These are phyloP conservation scores for Ormyrus labotus DNA, from an alignment of 2,888 invertebrate species.

Conservation along the genomic window DNA sequence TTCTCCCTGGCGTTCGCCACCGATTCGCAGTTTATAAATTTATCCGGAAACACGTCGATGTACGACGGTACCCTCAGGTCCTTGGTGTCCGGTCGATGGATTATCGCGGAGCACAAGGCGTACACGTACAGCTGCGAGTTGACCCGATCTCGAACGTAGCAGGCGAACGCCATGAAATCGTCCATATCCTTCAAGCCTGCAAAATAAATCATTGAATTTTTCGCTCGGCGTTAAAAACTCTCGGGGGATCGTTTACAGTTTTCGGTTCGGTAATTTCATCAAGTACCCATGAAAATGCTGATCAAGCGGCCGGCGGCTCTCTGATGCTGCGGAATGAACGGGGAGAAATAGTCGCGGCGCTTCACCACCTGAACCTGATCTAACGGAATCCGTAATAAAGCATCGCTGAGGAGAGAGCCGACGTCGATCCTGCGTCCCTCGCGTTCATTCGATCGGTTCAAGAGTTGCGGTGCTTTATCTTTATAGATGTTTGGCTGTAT, in stretches of 20 bases:
- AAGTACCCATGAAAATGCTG: constrained; percentile 81
- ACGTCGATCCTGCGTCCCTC: constrained; percentile 25
- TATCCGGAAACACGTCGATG: constrained; percentile 87
- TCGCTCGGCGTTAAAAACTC: neutral
- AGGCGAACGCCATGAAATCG: constrained; percentile 84
- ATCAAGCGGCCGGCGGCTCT: constrained; percentile 84
- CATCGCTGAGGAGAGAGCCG: neutral
- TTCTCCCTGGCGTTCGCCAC: constrained; percentile 84
- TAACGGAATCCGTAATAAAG: constrained; percentile 74
- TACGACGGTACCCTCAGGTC: constrained; percentile 84
- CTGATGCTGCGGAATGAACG: constrained; percentile 85
- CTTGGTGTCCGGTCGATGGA: constrained; percentile 85
- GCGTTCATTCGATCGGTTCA: constrained; percentile 78
- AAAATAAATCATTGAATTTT: too few relatives aligned
- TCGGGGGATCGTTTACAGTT: neutral
- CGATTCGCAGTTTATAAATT: constrained; percentile 86
- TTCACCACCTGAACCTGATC: constrained; percentile 80
- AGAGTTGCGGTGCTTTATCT: constrained; percentile 78
- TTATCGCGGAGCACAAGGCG: constrained; percentile 84
- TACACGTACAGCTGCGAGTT: constrained; percentile 90
- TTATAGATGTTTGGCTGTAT: constrained; percentile 78
- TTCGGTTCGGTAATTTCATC: too few relatives aligned
- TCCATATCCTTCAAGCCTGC: constrained; percentile 83
- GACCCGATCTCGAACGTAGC: constrained; percentile 83
- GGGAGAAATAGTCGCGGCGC: constrained; percentile 83